These are phyloP conservation scores for Andrena dorsata DNA, from an alignment of 2,888 invertebrate genomes.

Conservation along the genomic window DNA sequence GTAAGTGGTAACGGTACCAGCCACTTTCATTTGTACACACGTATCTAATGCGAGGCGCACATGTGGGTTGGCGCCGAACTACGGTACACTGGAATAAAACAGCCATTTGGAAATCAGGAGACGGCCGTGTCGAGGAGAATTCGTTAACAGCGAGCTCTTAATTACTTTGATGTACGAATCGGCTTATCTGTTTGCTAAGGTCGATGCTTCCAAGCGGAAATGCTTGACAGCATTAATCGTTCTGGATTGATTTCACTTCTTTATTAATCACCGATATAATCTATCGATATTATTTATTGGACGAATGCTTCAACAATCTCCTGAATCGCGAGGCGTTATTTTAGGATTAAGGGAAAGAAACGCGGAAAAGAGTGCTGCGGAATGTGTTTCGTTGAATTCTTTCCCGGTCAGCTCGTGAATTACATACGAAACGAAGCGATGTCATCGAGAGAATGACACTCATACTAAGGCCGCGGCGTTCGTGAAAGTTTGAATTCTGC, in stretches of 20 bases:
- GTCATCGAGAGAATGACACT: conserved; percentile 52
- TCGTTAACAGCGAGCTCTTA: conserved; percentile 1
- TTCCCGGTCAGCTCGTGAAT: conserved; percentile 32
- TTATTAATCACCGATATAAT: background rate
- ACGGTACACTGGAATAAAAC: conserved; percentile 54
- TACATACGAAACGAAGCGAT: conserved; percentile 47
- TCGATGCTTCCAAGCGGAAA: background rate
- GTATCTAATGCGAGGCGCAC: conserved; percentile 75
- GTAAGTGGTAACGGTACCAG: conserved; percentile 75
- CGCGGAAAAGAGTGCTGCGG: background rate
- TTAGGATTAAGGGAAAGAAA: background rate
- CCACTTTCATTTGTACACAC: conserved; percentile 78
- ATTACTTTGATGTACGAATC: conserved; percentile 5
- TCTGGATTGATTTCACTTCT: background rate
- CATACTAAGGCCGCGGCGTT: conserved; percentile 43
- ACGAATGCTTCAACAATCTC: background rate
- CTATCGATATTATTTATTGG: background rate
- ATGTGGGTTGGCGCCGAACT: conserved; percentile 72
- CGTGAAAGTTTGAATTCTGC: conserved; percentile 72
- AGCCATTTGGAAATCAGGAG: conserved; percentile 19
- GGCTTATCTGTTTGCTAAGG: background rate
- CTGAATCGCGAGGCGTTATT: background rate
- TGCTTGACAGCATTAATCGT: background rate
- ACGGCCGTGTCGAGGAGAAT: background rate
- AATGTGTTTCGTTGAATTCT: background rate